Percentiles rank a stretch among this genome's conserved stretches.
These are phyloP conservation scores for Callorhinus ursinus DNA, from an alignment of 2,113 vertebrate species.

Conservation along the genomic window DNA sequence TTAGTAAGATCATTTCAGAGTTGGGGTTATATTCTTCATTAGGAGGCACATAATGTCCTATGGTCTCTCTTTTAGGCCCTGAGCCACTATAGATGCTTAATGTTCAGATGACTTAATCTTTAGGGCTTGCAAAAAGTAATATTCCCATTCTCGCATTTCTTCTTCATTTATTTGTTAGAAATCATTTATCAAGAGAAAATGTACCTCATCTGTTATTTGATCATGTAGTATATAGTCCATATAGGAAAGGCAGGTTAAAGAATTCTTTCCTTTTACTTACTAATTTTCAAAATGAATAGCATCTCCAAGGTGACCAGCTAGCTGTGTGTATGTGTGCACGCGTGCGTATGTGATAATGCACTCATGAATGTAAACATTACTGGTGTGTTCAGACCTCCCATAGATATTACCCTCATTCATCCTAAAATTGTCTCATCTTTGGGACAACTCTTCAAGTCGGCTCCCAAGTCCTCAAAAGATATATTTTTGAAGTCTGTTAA, in stretches of 20 bases:
- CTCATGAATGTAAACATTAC: neutral
- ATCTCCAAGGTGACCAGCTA: neutral
- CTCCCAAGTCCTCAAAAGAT: neutral
- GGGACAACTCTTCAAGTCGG: neutral
- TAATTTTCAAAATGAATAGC: slow-evolving; percentile 41
- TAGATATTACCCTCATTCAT: neutral
- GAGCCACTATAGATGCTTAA: neutral
- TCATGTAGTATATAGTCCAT: neutral
- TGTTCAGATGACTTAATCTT: neutral
- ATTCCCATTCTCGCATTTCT: neutral
- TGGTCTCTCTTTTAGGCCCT: neutral
- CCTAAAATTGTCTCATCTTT: neutral
- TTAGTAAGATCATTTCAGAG: neutral
- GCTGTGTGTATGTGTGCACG: neutral
- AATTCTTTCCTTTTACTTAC: slow-evolving; percentile 1
- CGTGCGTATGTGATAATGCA: neutral
- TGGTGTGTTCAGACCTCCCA: neutral
- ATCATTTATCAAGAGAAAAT: neutral
- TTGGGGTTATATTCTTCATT: neutral
- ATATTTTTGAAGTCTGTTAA: neutral
- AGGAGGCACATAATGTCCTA: neutral
- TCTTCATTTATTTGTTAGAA: neutral
- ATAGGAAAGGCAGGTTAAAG: neutral
- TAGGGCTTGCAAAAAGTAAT: neutral
- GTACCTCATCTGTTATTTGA: neutral